Conservation (phyloP, 1,140 invertebrate genomes). For the Megalopta genalis region DNA sequence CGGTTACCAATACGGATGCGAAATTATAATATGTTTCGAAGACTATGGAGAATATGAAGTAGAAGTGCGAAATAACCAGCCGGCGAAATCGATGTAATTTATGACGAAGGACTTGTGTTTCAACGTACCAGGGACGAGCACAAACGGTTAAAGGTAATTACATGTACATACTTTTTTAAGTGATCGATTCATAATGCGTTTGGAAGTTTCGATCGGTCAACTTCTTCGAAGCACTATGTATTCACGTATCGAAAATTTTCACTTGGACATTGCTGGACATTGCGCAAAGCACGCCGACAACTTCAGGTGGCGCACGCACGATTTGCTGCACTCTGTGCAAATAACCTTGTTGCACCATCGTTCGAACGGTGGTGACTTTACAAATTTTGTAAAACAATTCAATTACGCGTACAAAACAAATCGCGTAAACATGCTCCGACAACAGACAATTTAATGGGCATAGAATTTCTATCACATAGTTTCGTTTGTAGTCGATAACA, state of each 20-base stretch:
- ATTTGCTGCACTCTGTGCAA: constrained; percentile 42
- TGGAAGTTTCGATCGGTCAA: background rate
- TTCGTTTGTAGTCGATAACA: background rate
- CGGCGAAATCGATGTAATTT: background rate
- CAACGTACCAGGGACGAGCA: background rate
- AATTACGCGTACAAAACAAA: background rate
- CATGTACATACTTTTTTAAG: background rate
- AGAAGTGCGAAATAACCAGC: background rate
- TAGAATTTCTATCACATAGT: background rate
- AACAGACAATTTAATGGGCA: background rate
- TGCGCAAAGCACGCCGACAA: constrained; percentile 37
- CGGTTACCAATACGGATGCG: background rate
- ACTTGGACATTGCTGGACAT: constrained; percentile 19
- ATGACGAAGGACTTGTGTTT: no score
- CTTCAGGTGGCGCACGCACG: constrained; percentile 45
- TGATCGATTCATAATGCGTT: background rate
- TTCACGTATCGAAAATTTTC: constrained; percentile 10
- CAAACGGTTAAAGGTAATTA: background rate
- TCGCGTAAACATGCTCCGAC: background rate
- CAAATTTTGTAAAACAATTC: constrained; percentile 19
- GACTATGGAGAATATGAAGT: background rate
- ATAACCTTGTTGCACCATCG: constrained; percentile 53
- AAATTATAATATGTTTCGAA: background rate
- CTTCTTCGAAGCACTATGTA: background rate
- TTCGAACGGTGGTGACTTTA: constrained; percentile 29